These are phyloP conservation scores for Grapholita molesta DNA, from an alignment of 1,140 invertebrate species.

Conservation along the genomic window DNA sequence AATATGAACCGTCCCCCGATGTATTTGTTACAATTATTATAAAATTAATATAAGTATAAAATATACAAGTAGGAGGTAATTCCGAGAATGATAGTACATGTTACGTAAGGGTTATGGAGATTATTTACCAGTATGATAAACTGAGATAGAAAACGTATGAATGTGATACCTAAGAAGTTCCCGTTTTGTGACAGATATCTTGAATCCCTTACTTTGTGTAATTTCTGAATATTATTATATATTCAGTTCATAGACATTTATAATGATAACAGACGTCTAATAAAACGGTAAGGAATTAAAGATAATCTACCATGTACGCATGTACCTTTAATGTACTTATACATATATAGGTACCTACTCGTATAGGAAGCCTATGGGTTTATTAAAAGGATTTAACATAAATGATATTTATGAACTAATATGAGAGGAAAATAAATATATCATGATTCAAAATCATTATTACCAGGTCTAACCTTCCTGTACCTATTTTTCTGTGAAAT, in stretches of 20 bases:
- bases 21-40: too few relatives aligned
- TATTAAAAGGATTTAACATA: slow-evolving; percentile 50
- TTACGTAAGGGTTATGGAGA: not conserved
- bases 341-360: not conserved
- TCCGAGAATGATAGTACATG: not conserved
- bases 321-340: not conserved
- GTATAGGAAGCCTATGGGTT: not conserved
- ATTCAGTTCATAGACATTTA: too few relatives aligned
- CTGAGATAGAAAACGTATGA: slow-evolving; percentile 12
- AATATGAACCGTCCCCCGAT: slow-evolving; percentile 12
- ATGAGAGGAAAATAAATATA: slow-evolving; percentile 23
- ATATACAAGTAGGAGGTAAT: slow-evolving; percentile 9
- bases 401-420: slow-evolving; percentile 31
- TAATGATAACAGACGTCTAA: not conserved
- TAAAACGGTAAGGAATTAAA: not conserved
- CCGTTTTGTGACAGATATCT: not conserved
- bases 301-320: not conserved
- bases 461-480: not conserved
- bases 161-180: slow-evolving; percentile 11
- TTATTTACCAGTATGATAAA: slow-evolving; percentile 8
- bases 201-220: not conserved
- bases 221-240: too few relatives aligned
- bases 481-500: slow-evolving; percentile 9
- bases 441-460: slow-evolving; percentile 18
- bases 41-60: slow-evolving; percentile 1